A percentile compares a stretch with the other conserved stretches of the same genome.
Conservation (phyloP, 35 echinoderm and acorn worm species). For the Holothuria glaberrima region DNA sequence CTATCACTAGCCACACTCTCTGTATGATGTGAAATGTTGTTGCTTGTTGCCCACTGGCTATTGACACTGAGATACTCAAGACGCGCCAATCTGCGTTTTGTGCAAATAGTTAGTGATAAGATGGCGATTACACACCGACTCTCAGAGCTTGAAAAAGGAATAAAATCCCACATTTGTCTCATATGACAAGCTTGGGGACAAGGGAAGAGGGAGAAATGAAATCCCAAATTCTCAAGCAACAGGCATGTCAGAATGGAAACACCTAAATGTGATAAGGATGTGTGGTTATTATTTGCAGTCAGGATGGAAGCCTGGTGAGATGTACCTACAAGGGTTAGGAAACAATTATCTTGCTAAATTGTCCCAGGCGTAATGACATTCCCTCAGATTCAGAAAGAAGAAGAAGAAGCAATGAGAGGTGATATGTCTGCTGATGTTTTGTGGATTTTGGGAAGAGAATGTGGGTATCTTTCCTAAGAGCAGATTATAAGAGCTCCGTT, state of each 20-base stretch:
- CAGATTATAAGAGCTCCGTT: too few species aligned
- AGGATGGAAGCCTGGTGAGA: too few species aligned
- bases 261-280: too few species aligned
- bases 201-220: neutral
- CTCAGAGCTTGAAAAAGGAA: neutral
- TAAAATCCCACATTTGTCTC: neutral
- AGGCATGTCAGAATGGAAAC: conserved; percentile 16
- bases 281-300: too few species aligned
- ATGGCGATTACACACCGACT: conserved; percentile 17
- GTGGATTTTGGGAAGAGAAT: too few species aligned
- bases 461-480: too few species aligned
- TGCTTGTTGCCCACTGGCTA: conserved; percentile 29
- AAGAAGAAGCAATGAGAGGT: too few species aligned
- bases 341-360: too few species aligned
- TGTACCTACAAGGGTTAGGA: too few species aligned
- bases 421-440: too few species aligned
- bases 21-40: neutral
- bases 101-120: conserved; percentile 61
- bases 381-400: too few species aligned
- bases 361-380: too few species aligned
- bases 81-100: neutral
- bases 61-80: conserved; percentile 52
- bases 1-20: neutral
- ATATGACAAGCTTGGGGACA: neutral
- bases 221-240: conserved; percentile 18